Conservation (phyloP, 2,113 vertebrate species). For the Nipponia nippon region DNA sequence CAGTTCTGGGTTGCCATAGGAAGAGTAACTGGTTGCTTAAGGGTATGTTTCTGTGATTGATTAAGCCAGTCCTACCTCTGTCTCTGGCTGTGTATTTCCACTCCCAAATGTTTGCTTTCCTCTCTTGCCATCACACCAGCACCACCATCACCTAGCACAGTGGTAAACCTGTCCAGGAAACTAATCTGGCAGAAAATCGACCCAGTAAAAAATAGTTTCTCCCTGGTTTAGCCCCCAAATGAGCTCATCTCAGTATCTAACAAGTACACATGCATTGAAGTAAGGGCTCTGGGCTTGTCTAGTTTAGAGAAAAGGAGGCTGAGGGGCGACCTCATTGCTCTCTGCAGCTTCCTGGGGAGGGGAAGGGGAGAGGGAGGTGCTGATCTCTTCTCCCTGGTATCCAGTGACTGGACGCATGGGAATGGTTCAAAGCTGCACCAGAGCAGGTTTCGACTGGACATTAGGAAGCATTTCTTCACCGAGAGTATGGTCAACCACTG, state of each 20-base stretch:
- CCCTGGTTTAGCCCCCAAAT: background rate
- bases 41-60: background rate
- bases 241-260: background rate
- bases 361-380: no score
- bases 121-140: background rate
- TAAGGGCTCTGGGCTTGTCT: background rate
- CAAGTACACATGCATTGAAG: background rate
- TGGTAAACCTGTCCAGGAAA: background rate
- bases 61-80: background rate
- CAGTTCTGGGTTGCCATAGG: background rate
- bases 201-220: background rate
- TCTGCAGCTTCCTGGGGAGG: no score
- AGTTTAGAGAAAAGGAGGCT: background rate
- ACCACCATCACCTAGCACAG: background rate
- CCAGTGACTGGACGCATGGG: no score
- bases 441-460: no score
- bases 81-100: background rate
- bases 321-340: no score
- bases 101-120: background rate
- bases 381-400: no score
- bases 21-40: background rate
- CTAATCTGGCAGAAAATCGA: background rate
- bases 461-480: no score
- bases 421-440: no score
- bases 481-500: no score